Evolutionary conservation across 2,113 vertebrate genomes (phyloP), one percentile per base, ranked within the genome.

Genomic region (Oceanodroma tethys): DNA sequence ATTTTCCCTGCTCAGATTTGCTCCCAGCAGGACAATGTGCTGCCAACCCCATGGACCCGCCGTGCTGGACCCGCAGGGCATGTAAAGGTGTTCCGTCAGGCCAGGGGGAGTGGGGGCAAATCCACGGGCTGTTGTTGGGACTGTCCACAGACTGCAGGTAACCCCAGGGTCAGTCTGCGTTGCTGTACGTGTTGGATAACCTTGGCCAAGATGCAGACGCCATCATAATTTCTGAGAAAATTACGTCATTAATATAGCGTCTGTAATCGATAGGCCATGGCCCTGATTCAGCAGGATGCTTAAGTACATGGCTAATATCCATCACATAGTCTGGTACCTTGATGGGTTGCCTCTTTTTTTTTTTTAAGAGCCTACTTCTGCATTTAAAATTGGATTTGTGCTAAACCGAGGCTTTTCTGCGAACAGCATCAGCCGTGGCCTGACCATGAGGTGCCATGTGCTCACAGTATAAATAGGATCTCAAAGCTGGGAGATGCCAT

Each of bases 191-290:
- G 43, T 66, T 50, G 56, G 29, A 22, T 55, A 63, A 34, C 71
- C 59, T 89, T 95, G 91, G 93, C 86, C 70, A 73, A 50, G 78
- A 66, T 60, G 68, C 70, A 85, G 86, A 3, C 66, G 80, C 45
- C 10, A 23, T 38, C 68, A 58, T 95, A 53, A 93, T 85, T 95
- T 97, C 96, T 82, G 94, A 95, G 97, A 95, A 97, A 66, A 80
- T 45, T 1, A 70, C 48, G 11, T 93, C 84, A 86, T 81, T 87
- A 95, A 87, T 81, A 36, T 32, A 59, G 63, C 2, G 0, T 36
- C 15, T 88, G 70, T 80, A 85, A 96, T 97, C 73, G 0, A 95
- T 97, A 85, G 78, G 93, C 86, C 62, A 2, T 82, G 93, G 89
- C 93, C 91, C 78, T 80, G 52, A 89, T 95, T 94, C 95, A 94